These are phyloP conservation scores for Agrochola circellaris DNA, from an alignment of 2,888 invertebrate genomes.

Conservation along the genomic window DNA sequence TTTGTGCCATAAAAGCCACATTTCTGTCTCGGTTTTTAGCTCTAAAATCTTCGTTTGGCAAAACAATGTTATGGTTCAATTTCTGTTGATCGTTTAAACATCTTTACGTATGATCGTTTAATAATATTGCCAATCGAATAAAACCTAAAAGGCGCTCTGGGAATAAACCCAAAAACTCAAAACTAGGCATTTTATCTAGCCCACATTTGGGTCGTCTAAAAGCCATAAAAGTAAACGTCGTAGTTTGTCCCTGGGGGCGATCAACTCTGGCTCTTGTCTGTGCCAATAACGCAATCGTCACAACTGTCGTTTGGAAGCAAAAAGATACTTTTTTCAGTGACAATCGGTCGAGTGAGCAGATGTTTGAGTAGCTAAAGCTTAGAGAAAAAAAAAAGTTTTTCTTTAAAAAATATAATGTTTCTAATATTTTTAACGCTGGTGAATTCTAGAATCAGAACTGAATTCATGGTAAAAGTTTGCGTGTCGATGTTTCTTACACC, in stretches of 20 bases:
- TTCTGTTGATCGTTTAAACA: neutral
- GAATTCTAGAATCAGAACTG: neutral
- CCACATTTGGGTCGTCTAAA: slow-evolving; percentile 17
- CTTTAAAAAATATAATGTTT: neutral
- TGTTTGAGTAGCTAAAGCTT: neutral
- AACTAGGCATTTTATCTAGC: neutral
- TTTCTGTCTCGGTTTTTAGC: neutral
- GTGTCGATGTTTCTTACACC: neutral
- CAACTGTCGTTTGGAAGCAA: slow-evolving; percentile 22
- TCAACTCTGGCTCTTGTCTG: slow-evolving; percentile 25
- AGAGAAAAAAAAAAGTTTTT: neutral
- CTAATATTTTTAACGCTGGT: neutral
- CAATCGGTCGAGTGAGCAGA: neutral
- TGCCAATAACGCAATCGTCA: slow-evolving; percentile 8
- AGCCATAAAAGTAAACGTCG: slow-evolving; percentile 12
- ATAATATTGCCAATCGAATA: slow-evolving; percentile 23
- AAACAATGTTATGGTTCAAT: neutral
- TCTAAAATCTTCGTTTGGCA: neutral
- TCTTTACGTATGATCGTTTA: slow-evolving; percentile 6
- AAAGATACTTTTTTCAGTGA: slow-evolving; percentile 14
- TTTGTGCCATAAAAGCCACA: no score
- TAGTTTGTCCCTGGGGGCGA: slow-evolving; percentile 16
- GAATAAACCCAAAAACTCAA: neutral
- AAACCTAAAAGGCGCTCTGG: slow-evolving; percentile 8
- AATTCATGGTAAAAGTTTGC: neutral